Evolutionary conservation across 2,888 invertebrate genomes (phyloP).

Genomic region (Oxyteleia sp.): DNA sequence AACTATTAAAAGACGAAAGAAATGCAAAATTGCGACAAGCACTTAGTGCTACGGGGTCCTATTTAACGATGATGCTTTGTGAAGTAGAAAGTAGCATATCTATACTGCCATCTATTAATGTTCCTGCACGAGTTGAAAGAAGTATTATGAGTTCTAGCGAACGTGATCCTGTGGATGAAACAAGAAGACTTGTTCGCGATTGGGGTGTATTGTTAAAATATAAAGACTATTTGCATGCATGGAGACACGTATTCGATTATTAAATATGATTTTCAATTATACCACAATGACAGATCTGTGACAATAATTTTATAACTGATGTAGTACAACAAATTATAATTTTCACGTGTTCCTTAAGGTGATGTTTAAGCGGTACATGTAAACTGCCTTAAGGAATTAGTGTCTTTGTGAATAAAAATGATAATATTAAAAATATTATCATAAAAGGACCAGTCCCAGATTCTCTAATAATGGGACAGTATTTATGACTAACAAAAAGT

Average conservation of each 20-base stretch:
- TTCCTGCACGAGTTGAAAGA: slow-evolving; percentile 82
- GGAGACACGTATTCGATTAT: slow-evolving; percentile 84
- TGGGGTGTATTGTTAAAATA: slow-evolving; percentile 87
- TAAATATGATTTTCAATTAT: too few relatives aligned
- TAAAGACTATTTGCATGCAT: slow-evolving; percentile 86
- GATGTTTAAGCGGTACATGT: too few relatives aligned
- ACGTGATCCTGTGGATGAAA: slow-evolving; percentile 83
- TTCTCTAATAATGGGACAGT: too few relatives aligned
- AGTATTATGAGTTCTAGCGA: slow-evolving; percentile 84
- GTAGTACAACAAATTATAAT: too few relatives aligned
- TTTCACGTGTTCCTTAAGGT: too few relatives aligned
- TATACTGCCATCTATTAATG: slow-evolving; percentile 76
- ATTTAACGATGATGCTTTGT: slow-evolving; percentile 88
- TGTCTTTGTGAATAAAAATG: too few relatives aligned
- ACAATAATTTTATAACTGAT: too few relatives aligned
- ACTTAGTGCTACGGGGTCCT: slow-evolving; percentile 83
- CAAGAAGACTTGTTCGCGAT: slow-evolving; percentile 84
- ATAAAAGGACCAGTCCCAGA: too few relatives aligned
- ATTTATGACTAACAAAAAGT: too few relatives aligned
- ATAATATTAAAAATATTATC: too few relatives aligned
- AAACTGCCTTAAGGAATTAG: too few relatives aligned
- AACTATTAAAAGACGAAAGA: slow-evolving; percentile 87
- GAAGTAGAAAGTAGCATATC: slow-evolving; percentile 88
- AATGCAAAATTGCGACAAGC: slow-evolving; percentile 86
- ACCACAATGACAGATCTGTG: too few relatives aligned